phyloP scores from a whole-genome alignment of 2,797 vertebrate genomes.

The Pseudochromis fuscus region DNA sequence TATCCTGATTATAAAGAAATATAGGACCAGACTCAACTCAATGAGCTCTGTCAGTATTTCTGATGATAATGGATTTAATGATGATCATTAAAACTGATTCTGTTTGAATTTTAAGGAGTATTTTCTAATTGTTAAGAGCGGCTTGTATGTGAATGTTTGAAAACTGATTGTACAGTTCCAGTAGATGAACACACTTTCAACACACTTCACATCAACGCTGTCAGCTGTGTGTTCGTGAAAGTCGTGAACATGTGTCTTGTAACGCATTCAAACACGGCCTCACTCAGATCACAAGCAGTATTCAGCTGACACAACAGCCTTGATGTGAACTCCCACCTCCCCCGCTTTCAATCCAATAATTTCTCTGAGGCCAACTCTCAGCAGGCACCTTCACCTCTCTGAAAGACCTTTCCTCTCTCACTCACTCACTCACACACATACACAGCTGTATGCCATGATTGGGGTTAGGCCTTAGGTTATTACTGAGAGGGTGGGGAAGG shows the following conservation, averaged over 20 bases:
- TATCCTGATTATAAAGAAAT: slow-evolving; percentile 24
- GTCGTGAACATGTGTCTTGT: slow-evolving; percentile 6
- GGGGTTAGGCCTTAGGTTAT: slow-evolving; percentile 58
- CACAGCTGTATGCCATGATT: slow-evolving; percentile 46
- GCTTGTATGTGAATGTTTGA: slow-evolving; percentile 13
- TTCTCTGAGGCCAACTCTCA: slow-evolving; percentile 58
- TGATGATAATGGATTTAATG: slow-evolving; percentile 23
- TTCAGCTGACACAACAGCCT: slow-evolving; percentile 52
- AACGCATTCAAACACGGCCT: slow-evolving; percentile 1
- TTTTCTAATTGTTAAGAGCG: slow-evolving; percentile 27
- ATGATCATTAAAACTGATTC: slow-evolving; percentile 24
- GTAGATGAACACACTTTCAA: slow-evolving; percentile 35
- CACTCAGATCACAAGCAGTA: slow-evolving; percentile 25
- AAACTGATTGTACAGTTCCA: slow-evolving; percentile 24
- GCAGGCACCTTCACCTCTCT: slow-evolving; percentile 40
- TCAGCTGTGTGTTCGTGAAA: not conserved
- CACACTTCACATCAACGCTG: slow-evolving; percentile 11
- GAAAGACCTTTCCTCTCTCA: slow-evolving; percentile 16
- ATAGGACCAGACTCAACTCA: slow-evolving; percentile 4
- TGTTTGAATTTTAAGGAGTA: slow-evolving; percentile 19
- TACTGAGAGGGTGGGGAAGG: slow-evolving; percentile 14
- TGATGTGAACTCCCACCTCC: slow-evolving; percentile 45
- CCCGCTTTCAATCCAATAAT: slow-evolving; percentile 50
- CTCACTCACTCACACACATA: slow-evolving; percentile 9
- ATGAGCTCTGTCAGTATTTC: slow-evolving; percentile 1